Evolutionary conservation across 2,113 vertebrate species (phyloP), one percentile per base, ranked within the genome.

Genomic region (Phycodurus eques): DNA sequence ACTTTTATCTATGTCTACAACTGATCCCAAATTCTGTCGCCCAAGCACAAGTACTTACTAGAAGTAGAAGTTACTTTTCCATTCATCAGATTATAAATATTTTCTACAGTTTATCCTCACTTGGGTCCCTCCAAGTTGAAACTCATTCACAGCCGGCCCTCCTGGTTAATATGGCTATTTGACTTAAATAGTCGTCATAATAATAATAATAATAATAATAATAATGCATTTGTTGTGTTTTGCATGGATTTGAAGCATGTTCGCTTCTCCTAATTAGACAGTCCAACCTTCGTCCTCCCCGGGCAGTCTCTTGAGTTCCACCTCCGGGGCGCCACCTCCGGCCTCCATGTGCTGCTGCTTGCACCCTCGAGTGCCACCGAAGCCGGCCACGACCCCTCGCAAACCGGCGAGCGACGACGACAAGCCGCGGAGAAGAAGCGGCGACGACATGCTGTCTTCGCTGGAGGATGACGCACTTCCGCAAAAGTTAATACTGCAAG

Each of bases 261-360:
- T 27, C 27, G 27, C 27, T 27, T 27, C 27, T 27, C 27, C 27
- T 27, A 27, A 27, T 1, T 27, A 27, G 27, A 27, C 2, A 7
- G 49, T 53, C 11, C 20, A 87, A 94, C 93, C 93, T 1, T 83
- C 31, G 66, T 92, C 88, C 57, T 79, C 78, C 5, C 82, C 89
- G 31, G 89, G 83, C 22, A 92, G 72, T 19, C 84, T 87, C 73
- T 70, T 85, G 1, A 91, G 3, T 19, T 91, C 82, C 82, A 94
- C 92, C 84, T 93, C 88, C 1, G 4, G 43, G 0, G 69, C 19
- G 14, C 15, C 7, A 8, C 20, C 81, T 0, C 47, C 47, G 1
- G 79, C 67, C 19, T 78, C 73, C 0, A 85, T 63, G 80, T 88
- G 88, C 70, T 74, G 75, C 15, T 59, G 76, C 15, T 61, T 1